phyloP scores from a whole-genome alignment of 2,113 vertebrate species.

The Anoura caudifer region DNA sequence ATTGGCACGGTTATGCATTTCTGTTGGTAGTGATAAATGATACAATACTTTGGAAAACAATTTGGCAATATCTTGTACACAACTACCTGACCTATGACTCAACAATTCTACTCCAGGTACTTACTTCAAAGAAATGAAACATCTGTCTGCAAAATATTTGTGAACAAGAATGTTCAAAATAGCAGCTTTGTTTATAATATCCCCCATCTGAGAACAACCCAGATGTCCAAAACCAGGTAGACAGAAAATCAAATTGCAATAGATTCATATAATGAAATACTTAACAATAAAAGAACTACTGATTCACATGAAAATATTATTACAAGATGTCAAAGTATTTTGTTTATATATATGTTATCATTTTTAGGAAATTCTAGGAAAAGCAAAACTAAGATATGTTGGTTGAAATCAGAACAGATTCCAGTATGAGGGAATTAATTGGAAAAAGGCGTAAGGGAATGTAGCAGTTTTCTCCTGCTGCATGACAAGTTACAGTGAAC shows the following conservation, averaged over 20 bases:
- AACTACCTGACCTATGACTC: not conserved
- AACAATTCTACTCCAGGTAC: not conserved
- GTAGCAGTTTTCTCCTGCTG: not conserved
- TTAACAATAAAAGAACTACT: not conserved
- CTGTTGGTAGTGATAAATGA: not conserved
- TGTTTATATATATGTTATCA: not conserved
- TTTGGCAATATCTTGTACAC: not conserved
- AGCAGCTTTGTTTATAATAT: not conserved
- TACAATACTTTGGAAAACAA: slow-evolving; percentile 8
- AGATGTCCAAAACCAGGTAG: not conserved
- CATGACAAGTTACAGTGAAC: not conserved
- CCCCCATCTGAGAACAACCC: not conserved
- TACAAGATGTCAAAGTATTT: not conserved
- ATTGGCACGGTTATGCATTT: not conserved
- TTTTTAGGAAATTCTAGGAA: not conserved
- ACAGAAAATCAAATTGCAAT: not conserved
- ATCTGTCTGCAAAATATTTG: not conserved
- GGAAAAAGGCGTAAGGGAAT: not conserved
- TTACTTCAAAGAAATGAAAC: not conserved
- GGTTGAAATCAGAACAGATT: not conserved
- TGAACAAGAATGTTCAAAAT: not conserved
- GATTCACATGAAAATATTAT: not conserved
- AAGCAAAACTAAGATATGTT: not conserved
- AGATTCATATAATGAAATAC: not conserved
- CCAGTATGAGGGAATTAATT: not conserved